phyloP scores from a whole-genome alignment of 1,140 invertebrate genomes.

The Acyrthosiphon pisum region DNA sequence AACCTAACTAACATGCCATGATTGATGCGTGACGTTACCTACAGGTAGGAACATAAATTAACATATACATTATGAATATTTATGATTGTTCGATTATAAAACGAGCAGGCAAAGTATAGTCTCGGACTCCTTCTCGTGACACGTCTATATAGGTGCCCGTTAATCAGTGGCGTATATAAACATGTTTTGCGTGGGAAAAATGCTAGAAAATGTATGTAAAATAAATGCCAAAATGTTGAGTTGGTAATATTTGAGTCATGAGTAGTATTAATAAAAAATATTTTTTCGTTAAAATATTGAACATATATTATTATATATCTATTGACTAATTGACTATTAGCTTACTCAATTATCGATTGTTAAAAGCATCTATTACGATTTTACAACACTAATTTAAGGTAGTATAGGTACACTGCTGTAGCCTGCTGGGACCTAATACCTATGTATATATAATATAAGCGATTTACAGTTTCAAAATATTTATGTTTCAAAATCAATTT shows the following conservation, averaged over 20 bases:
- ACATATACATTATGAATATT: neutral
- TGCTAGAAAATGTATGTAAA: neutral
- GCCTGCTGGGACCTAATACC: no score
- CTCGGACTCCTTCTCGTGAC: neutral
- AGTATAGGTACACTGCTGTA: no score
- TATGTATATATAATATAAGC: no score
- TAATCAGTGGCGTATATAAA: neutral
- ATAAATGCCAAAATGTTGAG: neutral
- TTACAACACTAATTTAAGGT: no score
- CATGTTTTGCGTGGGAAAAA: neutral
- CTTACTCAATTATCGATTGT: neutral
- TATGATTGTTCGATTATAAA: neutral
- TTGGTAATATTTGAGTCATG: no score
- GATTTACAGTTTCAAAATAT: no score
- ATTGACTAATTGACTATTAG: no score
- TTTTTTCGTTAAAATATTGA: neutral
- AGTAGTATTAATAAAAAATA: neutral
- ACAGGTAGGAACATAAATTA: neutral
- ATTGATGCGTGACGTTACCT: neutral
- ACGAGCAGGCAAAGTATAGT: neutral
- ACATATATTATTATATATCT: no score
- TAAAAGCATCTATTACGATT: neutral
- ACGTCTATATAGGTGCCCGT: neutral
- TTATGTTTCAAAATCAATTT: no score
- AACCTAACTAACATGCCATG: neutral